Conservation (phyloP, 2,888 invertebrate species). For the Coleophora flavipennella region DNA sequence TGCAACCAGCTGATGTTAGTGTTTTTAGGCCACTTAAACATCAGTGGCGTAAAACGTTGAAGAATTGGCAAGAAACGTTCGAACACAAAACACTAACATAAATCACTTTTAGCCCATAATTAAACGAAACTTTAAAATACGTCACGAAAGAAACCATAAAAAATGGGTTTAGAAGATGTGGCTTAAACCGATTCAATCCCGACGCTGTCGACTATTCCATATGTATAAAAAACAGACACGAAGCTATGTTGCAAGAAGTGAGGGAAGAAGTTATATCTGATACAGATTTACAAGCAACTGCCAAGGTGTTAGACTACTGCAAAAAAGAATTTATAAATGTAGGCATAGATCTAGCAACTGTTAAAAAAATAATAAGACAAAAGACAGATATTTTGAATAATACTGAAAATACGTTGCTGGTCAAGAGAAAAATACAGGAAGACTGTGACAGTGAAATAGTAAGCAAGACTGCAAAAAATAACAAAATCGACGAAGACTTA, state of each 20-base stretch:
- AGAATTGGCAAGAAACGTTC: conserved; percentile 1
- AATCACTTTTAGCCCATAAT: conserved; percentile 4
- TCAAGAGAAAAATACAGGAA: too few species aligned
- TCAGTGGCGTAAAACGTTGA: conserved; percentile 4
- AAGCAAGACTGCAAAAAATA: too few species aligned
- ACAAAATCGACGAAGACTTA: too few species aligned
- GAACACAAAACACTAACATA: background rate
- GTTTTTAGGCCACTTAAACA: conserved; percentile 9
- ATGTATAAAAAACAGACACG: background rate
- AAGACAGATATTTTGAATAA: too few species aligned
- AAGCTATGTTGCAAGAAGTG: background rate
- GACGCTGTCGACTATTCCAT: conserved; percentile 5
- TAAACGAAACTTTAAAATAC: conserved; percentile 4
- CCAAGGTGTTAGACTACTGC: background rate
- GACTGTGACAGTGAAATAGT: too few species aligned
- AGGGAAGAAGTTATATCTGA: background rate
- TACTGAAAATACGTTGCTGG: too few species aligned
- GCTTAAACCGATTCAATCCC: conserved; percentile 2
- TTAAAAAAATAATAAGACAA: too few species aligned
- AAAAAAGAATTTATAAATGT: too few species aligned
- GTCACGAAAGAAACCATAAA: background rate
- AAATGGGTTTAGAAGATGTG: conserved; percentile 6
- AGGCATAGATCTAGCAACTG: too few species aligned
- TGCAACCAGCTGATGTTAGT: conserved; percentile 15
- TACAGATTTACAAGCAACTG: background rate